phyloP scores from a whole-genome alignment of 1,140 invertebrate species.

The Drosophila ananassae region DNA sequence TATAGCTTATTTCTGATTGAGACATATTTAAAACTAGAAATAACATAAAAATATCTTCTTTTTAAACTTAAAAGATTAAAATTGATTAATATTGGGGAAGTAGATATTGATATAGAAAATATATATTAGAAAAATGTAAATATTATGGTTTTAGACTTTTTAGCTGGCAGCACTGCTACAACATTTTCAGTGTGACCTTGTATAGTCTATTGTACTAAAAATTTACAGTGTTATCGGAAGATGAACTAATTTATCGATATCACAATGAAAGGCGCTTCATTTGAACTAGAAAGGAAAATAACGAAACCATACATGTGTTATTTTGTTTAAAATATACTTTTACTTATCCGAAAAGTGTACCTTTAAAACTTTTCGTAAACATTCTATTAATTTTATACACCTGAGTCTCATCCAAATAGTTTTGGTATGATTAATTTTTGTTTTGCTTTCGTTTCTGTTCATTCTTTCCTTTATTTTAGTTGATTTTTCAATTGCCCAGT shows the following conservation, averaged over 20 bases:
- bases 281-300: background rate
- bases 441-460: slow-evolving; percentile 20
- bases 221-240: background rate
- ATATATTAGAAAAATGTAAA: background rate
- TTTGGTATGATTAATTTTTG: slow-evolving; percentile 26
- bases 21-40: too few relatives aligned
- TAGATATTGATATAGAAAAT: too few relatives aligned
- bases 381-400: background rate
- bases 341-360: background rate
- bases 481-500: slow-evolving; percentile 56
- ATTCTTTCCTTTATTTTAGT: slow-evolving; percentile 21
- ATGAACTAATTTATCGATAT: background rate
- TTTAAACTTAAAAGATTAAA: too few relatives aligned
- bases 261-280: background rate
- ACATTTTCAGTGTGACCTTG: background rate
- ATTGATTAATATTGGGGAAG: too few relatives aligned
- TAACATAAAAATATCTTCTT: too few relatives aligned
- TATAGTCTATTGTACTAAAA: background rate
- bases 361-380: background rate
- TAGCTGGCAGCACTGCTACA: background rate
- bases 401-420: background rate
- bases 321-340: background rate
- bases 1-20: background rate
- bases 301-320: background rate
- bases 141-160: background rate